phyloP scores from a whole-genome alignment of 2,797 vertebrate species.

The Arnoldichthys spilopterus region DNA sequence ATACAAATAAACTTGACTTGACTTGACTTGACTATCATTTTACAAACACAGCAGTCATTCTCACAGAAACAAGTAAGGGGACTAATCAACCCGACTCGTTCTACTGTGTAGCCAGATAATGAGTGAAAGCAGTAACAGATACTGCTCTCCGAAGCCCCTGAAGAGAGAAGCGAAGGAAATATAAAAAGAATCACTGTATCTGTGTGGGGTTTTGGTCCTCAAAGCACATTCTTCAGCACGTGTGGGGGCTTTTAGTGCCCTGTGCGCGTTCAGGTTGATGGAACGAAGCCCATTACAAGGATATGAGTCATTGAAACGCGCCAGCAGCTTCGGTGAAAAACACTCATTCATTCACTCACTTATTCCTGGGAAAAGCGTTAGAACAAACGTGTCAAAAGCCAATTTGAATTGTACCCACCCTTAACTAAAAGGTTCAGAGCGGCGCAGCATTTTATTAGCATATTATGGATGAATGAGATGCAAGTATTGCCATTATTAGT shows the following conservation, averaged over 20 bases:
- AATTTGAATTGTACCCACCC: background rate
- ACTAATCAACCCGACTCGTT: conserved; percentile 33
- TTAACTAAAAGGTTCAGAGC: background rate
- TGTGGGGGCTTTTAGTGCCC: conserved; percentile 57
- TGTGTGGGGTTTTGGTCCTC: conserved; percentile 1
- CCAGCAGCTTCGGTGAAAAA: conserved; percentile 13
- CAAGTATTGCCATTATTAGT: too few relatives aligned
- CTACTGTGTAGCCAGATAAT: conserved; percentile 54
- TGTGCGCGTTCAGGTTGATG: conserved; percentile 47
- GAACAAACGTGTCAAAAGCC: background rate
- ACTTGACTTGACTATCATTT: too few relatives aligned
- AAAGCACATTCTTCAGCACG: conserved; percentile 19
- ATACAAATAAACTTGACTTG: too few relatives aligned
- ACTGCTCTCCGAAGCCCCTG: background rate
- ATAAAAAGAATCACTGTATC: conserved; percentile 18
- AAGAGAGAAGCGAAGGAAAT: conserved; percentile 7
- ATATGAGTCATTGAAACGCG: conserved; percentile 24
- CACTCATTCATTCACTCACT: background rate
- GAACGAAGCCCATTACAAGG: conserved; percentile 22
- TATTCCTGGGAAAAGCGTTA: background rate
- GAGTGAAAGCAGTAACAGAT: conserved; percentile 20
- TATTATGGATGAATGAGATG: too few relatives aligned
- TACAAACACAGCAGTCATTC: background rate
- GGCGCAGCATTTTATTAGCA: background rate
- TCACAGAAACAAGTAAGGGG: background rate